These are phyloP conservation scores for Centropyge bicolor DNA, from an alignment of 2,797 vertebrate genomes.

Conservation along the genomic window DNA sequence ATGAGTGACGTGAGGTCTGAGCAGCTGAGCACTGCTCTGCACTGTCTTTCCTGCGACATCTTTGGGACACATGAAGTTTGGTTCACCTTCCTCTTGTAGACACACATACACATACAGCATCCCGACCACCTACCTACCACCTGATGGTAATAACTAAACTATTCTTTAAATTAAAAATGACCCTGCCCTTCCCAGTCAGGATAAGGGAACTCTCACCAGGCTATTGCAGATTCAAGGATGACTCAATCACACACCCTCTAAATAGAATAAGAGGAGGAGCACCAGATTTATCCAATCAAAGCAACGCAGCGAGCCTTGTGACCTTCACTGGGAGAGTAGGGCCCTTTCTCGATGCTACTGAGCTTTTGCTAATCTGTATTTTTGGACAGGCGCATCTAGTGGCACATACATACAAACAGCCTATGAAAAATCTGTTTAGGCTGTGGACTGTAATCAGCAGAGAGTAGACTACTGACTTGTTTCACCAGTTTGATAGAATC, in stretches of 20 bases:
- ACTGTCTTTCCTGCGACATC: neutral
- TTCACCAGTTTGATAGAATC: neutral
- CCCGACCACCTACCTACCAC: neutral
- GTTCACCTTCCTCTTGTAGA: neutral
- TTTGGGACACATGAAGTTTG: neutral
- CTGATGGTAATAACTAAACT: neutral
- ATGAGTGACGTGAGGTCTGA: slow-evolving; percentile 37
- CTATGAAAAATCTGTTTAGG: neutral
- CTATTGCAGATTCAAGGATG: slow-evolving; percentile 59
- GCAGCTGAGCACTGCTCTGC: slow-evolving; percentile 5
- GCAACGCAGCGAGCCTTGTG: slow-evolving; percentile 57
- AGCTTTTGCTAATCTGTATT: slow-evolving; percentile 12
- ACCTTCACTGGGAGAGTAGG: slow-evolving; percentile 47
- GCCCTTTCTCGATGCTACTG: slow-evolving; percentile 20
- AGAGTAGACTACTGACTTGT: neutral
- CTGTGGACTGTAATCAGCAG: neutral
- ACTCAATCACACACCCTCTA: slow-evolving; percentile 67
- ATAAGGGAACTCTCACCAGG: slow-evolving; percentile 30
- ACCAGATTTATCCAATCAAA: slow-evolving; percentile 60
- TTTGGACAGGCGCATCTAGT: slow-evolving; percentile 2
- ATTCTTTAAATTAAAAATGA: neutral
- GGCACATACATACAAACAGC: neutral
- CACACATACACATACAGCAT: neutral
- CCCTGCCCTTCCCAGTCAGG: neutral
- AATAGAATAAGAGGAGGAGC: slow-evolving; percentile 72